These are phyloP conservation scores for Adelognathus sp. DNA, from an alignment of 2,888 invertebrate genomes.

Conservation along the genomic window DNA sequence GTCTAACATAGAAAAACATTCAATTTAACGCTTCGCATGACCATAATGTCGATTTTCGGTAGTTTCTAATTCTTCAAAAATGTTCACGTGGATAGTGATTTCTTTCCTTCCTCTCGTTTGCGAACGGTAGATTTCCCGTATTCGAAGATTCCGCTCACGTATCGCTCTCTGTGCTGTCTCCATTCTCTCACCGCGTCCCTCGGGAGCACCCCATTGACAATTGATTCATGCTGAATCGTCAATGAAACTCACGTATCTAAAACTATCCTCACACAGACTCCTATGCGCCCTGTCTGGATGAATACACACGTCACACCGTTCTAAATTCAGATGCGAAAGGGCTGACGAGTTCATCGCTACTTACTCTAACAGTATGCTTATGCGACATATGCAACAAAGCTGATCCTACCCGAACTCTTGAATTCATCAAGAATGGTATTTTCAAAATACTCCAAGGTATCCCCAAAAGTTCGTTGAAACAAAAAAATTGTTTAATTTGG, in stretches of 20 bases:
- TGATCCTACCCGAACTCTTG: too few relatives aligned
- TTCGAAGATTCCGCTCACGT: neutral
- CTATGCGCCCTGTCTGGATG: neutral
- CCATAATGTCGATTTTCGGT: too few relatives aligned
- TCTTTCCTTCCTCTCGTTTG: neutral
- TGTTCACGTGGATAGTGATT: neutral
- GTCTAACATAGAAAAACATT: too few relatives aligned
- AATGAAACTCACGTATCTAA: neutral
- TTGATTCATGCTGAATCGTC: conserved; percentile 23
- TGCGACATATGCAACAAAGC: too few relatives aligned
- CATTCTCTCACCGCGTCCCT: neutral
- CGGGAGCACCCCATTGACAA: neutral
- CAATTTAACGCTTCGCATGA: too few relatives aligned
- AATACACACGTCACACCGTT: neutral
- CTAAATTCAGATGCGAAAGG: too few relatives aligned
- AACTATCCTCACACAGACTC: neutral
- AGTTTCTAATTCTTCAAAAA: neutral
- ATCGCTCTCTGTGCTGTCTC: neutral
- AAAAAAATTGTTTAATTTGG: too few relatives aligned
- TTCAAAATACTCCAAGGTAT: too few relatives aligned
- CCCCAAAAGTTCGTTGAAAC: too few relatives aligned
- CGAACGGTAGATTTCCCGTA: neutral
- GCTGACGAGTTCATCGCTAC: too few relatives aligned
- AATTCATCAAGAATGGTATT: too few relatives aligned
- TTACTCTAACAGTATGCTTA: too few relatives aligned